phyloP scores from a whole-genome alignment of 2,888 invertebrate genomes.

The Apotomis capreana region DNA sequence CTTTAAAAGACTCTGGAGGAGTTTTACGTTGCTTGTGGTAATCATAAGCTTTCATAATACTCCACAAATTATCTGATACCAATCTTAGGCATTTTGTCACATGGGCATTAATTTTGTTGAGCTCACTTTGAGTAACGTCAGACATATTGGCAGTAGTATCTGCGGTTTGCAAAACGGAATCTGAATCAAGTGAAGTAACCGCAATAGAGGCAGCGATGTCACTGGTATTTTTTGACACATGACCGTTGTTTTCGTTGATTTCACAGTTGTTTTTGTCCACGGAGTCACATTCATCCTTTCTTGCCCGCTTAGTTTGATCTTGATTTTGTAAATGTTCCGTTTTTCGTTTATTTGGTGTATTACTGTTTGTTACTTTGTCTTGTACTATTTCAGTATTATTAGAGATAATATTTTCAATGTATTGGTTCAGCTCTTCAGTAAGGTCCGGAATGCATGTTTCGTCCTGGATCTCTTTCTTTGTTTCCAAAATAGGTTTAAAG shows the following conservation, averaged over 20 bases:
- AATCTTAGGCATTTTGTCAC: neutral
- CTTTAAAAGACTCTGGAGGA: slow-evolving; percentile 2
- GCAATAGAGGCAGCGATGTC: neutral
- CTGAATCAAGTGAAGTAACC: neutral
- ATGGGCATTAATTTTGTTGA: neutral
- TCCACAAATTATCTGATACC: slow-evolving; percentile 25
- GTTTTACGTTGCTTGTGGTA: slow-evolving; percentile 12
- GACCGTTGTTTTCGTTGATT: neutral
- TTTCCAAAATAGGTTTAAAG: neutral
- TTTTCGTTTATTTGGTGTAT: slow-evolving; percentile 23
- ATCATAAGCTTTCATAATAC: slow-evolving; percentile 20
- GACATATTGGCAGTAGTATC: neutral
- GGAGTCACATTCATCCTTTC: neutral
- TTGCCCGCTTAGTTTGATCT: slow-evolving; percentile 2
- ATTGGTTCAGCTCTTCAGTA: neutral
- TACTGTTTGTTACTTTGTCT: neutral
- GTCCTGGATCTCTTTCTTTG: slow-evolving; percentile 1
- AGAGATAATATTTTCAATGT: neutral
- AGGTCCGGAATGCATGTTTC: neutral
- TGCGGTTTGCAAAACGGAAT: neutral
- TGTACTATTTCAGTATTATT: neutral
- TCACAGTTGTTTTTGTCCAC: neutral
- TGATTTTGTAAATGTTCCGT: neutral
- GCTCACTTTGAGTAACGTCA: neutral
- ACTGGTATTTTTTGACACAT: neutral